Base-by-base conservation (phyloP, 2,797 vertebrate species). In the Malacoraja senta region DNA sequence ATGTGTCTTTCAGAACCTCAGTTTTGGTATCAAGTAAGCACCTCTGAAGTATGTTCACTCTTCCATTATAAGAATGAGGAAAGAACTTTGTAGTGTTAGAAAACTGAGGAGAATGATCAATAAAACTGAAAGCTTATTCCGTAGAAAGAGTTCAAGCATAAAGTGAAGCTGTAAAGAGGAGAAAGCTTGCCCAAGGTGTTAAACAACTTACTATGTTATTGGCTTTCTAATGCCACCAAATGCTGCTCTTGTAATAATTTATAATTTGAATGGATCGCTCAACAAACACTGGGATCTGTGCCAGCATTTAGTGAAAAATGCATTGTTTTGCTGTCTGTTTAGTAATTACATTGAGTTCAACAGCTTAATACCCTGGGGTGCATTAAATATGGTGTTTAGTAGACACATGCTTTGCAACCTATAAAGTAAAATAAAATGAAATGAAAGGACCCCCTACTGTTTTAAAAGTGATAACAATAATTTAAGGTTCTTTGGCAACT, bases 221-320 rank as follows among this genome's bases (percentile, higher is more conserved):
- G 84, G 84, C 15, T 32, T 15, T 9, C 58, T 32, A 65, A 68
- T 88, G 61, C 84, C 84, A 65, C 7, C 63, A n/a, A 35, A 32
- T 8, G 19, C 63, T 3, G 17, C 17, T 35, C n/a, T 35, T 88
- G 84, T 88, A 32, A 88, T 65, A 68, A 68, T 88, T 88, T 68
- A 4, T 19, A 35, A 35, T 88, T 65, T 68, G 63, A 88, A 68
- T 68, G 61, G 35, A 68, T 35, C 65, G n/a, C 84, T 88, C n/a
- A 35, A 68, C 26, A 35, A 35, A n/a, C 61, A 68, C 19, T 88
- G n/a, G 84, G n/a, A 68, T 35, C 63, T 19, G 17, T 68, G 84
- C 84, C 84, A 65, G n/a, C n/a, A 35, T 17, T 88, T 88, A 21
- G 65, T 88, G 61, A 88, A 88, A 88, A 68, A 68, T 68, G n/a